Conservation (phyloP, 2,113 vertebrate species). For the Microtus ochrogaster region DNA sequence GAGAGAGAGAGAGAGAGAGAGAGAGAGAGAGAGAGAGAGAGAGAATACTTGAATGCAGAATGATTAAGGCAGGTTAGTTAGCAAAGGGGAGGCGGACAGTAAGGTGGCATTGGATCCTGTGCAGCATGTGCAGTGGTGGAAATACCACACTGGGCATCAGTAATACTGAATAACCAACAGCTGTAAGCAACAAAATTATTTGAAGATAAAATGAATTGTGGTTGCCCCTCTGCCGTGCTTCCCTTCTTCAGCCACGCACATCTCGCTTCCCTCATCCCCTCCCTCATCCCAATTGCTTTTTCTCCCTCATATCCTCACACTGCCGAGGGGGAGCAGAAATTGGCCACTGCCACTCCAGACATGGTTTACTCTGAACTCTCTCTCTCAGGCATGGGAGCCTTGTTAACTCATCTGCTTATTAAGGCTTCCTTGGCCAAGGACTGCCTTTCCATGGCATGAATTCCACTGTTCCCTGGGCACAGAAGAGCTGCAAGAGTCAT, state of each 20-base stretch:
- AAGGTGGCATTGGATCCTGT: neutral
- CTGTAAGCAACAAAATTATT: neutral
- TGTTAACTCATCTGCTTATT: slow-evolving; percentile 1
- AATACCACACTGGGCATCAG: neutral
- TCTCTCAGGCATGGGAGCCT: neutral
- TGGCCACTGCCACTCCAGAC: neutral
- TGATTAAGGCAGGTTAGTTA: neutral
- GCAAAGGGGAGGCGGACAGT: neutral
- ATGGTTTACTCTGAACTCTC: neutral
- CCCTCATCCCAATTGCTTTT: neutral
- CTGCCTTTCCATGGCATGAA: neutral
- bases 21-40: neutral
- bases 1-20: neutral
- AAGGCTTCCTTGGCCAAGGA: neutral
- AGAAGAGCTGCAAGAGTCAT: neutral
- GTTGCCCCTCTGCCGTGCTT: neutral
- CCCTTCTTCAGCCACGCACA: no score
- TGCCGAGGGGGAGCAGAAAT: neutral
- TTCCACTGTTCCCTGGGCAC: neutral
- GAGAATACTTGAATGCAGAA: neutral
- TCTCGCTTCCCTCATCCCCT: neutral
- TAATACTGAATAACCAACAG: neutral
- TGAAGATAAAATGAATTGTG: neutral
- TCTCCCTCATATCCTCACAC: neutral
- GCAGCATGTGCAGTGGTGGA: neutral